Evolutionary conservation across 2,888 invertebrate genomes (phyloP), one percentile per base, ranked within the genome.

Genomic region (Tipula unca): DNA sequence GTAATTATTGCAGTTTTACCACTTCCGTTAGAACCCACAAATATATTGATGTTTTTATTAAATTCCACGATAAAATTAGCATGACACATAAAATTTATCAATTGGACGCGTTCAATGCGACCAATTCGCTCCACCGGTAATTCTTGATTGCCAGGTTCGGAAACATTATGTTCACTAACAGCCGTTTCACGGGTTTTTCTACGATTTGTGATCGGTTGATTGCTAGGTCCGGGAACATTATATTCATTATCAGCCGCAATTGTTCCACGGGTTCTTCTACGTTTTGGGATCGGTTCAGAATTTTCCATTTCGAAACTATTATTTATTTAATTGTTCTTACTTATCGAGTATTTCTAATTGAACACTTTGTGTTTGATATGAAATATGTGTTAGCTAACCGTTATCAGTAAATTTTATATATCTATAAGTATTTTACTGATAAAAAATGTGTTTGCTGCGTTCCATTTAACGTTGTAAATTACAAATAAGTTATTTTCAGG

Each of bases 1-100:
- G 97, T 96, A 87, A 99, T 92, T 88, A 99, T 94, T 3, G 99
- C 98, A 92, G 98, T 98, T 92, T 99, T 99, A 0, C 99, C 99
- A 92, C 98, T 96, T 6, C 97, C 97, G 91, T 97, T 97, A 82
- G 93, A 93, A 0, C 97, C 97, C 86, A 95, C 93, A 85, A 99
- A 93, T 89, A 98, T 97, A 90, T 97, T 97, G 0, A 97, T 94
- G 88, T 95, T 95, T 69, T 93, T 92, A 86, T 95, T 94, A 86
- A 98, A 94, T 85, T 93, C 92, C 1, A 98, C 92, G 88, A 94
- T 93, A 84, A 96, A 91, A 87, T 94, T 93, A 1, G 94, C 94
- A 89, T 99, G 99, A 89, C 98, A 99, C 95, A 99, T 98, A 89
- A 99, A 99, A 90, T 99, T 98, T 86, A 93, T 93, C 84, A 98